Percentiles rank a stretch among this genome's conserved stretches.
Evolutionary conservation across 2,113 vertebrate genomes (phyloP).

Genomic region (Pungitius pungitius): DNA sequence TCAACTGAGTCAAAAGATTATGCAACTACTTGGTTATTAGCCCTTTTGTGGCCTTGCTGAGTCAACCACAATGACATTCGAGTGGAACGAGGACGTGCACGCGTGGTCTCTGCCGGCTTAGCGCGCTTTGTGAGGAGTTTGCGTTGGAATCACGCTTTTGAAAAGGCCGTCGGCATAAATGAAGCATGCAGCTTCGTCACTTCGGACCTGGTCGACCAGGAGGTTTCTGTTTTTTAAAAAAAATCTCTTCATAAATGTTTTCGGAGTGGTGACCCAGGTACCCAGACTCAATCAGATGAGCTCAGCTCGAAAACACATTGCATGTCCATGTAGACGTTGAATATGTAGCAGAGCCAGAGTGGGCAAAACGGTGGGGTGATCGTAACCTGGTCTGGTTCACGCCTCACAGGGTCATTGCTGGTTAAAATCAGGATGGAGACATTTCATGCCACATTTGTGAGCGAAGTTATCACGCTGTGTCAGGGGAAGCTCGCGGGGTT

Average conservation of each 20-base stretch:
- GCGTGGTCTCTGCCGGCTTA: not conserved
- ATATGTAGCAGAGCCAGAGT: not conserved
- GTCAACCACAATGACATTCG: not conserved
- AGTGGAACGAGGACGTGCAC: not conserved
- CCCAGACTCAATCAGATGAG: not conserved
- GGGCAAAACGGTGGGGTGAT: not conserved
- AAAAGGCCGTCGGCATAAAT: not conserved
- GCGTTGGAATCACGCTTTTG: not conserved
- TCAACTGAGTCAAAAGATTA: slow-evolving; percentile 24
- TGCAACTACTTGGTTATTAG: slow-evolving; percentile 6
- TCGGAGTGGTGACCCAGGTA: too few species aligned
- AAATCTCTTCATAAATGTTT: not conserved
- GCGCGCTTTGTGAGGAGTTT: not conserved
- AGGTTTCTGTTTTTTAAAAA: not conserved
- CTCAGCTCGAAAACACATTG: too few species aligned
- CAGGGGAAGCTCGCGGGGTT: not conserved
- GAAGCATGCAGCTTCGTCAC: too few species aligned
- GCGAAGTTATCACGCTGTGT: not conserved
- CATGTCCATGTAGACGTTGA: too few species aligned
- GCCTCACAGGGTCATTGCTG: not conserved
- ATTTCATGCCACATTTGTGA: not conserved
- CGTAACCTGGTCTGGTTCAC: not conserved
- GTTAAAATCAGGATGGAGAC: not conserved
- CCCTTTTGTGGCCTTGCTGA: not conserved
- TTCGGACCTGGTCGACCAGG: too few species aligned